These are phyloP conservation scores for Spodoptera exigua DNA, from an alignment of 2,888 invertebrate species.

Conservation along the genomic window DNA sequence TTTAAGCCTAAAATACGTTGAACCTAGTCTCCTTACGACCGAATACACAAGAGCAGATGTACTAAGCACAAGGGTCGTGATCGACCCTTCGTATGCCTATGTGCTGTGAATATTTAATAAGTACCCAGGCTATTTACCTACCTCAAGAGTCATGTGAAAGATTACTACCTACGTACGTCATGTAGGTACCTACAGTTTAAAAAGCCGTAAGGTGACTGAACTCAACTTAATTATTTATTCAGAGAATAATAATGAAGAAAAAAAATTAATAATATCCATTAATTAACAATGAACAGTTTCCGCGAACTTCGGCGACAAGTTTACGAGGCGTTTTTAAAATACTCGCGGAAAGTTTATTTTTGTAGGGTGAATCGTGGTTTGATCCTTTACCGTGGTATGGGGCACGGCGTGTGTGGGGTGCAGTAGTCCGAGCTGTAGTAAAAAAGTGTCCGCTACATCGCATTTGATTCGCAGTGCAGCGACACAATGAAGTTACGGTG, in stretches of 20 bases:
- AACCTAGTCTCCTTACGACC: background rate
- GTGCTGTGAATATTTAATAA: background rate
- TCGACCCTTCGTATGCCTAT: background rate
- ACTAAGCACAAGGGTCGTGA: background rate
- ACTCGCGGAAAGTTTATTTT: conserved; percentile 12
- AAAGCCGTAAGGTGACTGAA: conserved; percentile 37
- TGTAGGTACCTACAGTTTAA: background rate
- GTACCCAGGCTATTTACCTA: too few relatives aligned
- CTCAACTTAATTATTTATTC: conserved; percentile 29
- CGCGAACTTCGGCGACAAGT: conserved; percentile 7
- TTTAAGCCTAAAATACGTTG: background rate
- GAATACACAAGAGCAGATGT: background rate
- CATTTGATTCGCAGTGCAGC: conserved; percentile 81
- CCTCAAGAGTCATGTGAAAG: too few relatives aligned
- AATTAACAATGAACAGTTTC: conserved; percentile 34
- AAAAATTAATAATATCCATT: conserved; percentile 13
- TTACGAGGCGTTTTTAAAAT: background rate
- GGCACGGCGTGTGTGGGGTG: background rate
- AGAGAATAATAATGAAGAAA: conserved; percentile 14
- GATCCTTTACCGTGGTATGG: background rate
- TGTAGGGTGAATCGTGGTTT: conserved; percentile 6
- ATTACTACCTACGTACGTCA: background rate
- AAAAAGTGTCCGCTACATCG: conserved; percentile 63
- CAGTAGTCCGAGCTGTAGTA: conserved; percentile 17
- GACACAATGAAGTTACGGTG: conserved; percentile 84